Conservation (phyloP, 2,797 vertebrate genomes). For the Oreonectes daqikongensis region DNA sequence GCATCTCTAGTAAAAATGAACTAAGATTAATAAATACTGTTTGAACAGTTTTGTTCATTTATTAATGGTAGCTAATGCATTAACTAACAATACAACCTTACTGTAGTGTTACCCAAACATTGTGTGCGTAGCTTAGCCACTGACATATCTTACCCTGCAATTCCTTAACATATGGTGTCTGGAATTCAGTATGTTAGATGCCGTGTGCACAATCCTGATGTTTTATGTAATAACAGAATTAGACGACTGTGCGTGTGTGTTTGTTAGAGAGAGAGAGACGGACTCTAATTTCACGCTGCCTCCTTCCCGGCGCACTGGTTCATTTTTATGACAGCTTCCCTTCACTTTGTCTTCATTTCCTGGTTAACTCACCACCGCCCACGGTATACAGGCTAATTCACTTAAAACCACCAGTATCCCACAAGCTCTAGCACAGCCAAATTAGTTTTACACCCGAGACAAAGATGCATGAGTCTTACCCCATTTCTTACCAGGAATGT, state of each 20-base stretch:
- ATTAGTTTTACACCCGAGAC: constrained; percentile 48
- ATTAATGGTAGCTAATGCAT: no score
- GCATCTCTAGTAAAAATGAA: no score
- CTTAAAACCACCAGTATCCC: constrained; percentile 59
- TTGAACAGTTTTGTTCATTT: no score
- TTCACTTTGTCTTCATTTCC: constrained; percentile 65
- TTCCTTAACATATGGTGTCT: constrained; percentile 1
- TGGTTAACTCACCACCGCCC: constrained; percentile 55
- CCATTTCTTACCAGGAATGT: constrained; percentile 48
- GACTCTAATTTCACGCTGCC: constrained; percentile 29
- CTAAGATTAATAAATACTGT: no score
- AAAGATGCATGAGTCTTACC: constrained; percentile 48
- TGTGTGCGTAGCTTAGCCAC: no score
- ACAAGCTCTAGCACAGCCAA: constrained; percentile 48
- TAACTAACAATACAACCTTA: no score
- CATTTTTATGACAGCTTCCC: constrained; percentile 55
- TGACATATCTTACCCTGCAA: neutral
- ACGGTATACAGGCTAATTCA: constrained; percentile 61
- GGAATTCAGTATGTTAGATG: neutral
- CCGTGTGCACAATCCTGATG: constrained; percentile 6
- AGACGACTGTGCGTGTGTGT: neutral
- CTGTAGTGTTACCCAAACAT: no score
- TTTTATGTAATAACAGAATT: constrained; percentile 36
- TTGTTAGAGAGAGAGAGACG: neutral
- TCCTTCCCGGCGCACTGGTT: constrained; percentile 39